Evolutionary conservation across 2,113 vertebrate genomes (phyloP), one percentile per base, ranked within the genome.

Genomic region (Cyprinodon variegatus): DNA sequence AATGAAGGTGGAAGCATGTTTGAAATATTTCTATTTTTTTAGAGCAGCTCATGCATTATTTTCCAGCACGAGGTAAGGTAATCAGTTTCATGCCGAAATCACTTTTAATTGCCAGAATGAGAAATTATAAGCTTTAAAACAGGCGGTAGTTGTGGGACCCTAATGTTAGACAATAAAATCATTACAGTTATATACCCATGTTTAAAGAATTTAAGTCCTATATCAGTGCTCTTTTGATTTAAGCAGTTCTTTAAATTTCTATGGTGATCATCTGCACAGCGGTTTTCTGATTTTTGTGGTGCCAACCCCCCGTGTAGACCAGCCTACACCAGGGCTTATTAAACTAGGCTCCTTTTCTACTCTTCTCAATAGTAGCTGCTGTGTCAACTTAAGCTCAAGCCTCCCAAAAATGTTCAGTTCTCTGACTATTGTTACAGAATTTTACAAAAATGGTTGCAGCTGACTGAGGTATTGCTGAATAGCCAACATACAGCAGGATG

Each of bases 301-400:
- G 88, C 89, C 90, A 93, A 86, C 90, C 85, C 88, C 89, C 89
- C 78, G 89, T 86, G 87, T 82, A 72, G 91, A 85, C 89, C 89
- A 89, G 89, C 70, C 72, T 81, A 86, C 80, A 90, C 85, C 86
- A 86, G 68, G 70, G 83, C 90, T 91, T 91, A 92, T 91, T 92
- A 92, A 92, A 90, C 83, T 63, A 84, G 83, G 64, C 83, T 82
- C 64, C 79, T 82, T 87, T 68, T 91, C 92, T 88, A 91, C 66
- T 75, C 79, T 67, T 68, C 81, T 84, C 81, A 88, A 88, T 73
- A 71, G 79, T 87, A 75, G 78, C 68, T 91, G 78, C 82, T 74
- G 85, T 91, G 85, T 93, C 89, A 89, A 90, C 89, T 74, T 84
- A 87, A 89, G 82, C 82, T 66, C 76, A 78, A 88, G 65, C 86